A percentile compares a stretch with the other conserved stretches of the same genome.
These are phyloP conservation scores for Pseudomyrmex sp. DNA, from an alignment of 1,140 invertebrate species.

Conservation along the genomic window DNA sequence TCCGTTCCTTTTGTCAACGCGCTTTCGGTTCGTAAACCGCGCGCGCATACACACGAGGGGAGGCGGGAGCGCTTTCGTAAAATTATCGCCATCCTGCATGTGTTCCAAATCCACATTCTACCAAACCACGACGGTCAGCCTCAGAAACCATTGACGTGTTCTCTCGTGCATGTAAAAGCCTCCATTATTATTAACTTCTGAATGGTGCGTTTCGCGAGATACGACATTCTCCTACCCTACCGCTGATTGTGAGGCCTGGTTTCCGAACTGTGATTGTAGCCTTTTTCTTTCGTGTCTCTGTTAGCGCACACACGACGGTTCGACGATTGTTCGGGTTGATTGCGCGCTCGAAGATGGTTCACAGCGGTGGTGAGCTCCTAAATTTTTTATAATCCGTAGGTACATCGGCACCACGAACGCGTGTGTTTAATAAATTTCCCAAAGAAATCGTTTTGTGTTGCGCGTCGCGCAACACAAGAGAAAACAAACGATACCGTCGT, in stretches of 20 bases:
- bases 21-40: background rate
- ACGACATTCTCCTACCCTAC: background rate
- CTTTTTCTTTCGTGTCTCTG: constrained; percentile 38
- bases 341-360: background rate
- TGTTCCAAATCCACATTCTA: constrained; percentile 34
- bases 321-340: constrained; percentile 46
- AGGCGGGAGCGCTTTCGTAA: constrained; percentile 14
- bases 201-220: constrained; percentile 41
- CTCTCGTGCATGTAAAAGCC: constrained; percentile 41
- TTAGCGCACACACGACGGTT: constrained; percentile 18
- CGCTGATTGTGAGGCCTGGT: constrained; percentile 2
- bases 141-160: constrained; percentile 23
- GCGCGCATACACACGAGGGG: background rate
- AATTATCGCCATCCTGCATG: constrained; percentile 16
- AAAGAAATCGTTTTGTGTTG: no score
- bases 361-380: background rate
- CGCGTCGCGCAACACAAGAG: no score
- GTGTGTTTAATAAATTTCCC: no score
- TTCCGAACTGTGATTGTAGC: constrained; percentile 21
- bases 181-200: constrained; percentile 42
- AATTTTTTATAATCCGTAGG: background rate
- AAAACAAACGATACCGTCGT: no score
- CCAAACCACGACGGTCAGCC: constrained; percentile 41
- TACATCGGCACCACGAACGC: no score
- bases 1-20: constrained; percentile 2